Percentiles rank a stretch among this genome's conserved stretches.
Evolutionary conservation across 2,113 vertebrate species (phyloP).

Genomic region (Oceanodroma tethys): DNA sequence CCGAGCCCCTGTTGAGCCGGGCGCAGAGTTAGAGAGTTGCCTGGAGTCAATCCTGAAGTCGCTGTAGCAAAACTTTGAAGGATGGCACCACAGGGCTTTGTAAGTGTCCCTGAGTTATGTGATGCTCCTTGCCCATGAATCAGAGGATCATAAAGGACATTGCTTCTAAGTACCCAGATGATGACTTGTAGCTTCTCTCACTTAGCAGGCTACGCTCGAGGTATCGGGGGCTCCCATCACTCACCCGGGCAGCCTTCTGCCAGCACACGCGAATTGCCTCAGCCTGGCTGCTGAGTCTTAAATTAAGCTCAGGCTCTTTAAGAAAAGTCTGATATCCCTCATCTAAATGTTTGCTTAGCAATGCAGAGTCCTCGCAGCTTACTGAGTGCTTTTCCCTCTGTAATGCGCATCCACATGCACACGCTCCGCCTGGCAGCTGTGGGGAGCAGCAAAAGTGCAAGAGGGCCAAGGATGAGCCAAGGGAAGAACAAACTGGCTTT

Average conservation of each 20-base stretch:
- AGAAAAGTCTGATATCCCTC: neutral
- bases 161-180: conserved; percentile 4
- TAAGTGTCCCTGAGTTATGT: conserved; percentile 37
- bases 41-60: neutral
- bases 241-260: neutral
- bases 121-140: conserved; percentile 39
- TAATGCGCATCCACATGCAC: rapidly evolving
- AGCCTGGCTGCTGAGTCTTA: neutral
- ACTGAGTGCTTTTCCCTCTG: neutral
- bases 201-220: neutral
- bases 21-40: neutral
- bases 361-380: neutral
- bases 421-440: neutral
- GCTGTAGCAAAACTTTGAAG: neutral
- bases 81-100: conserved; percentile 27
- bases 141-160: conserved; percentile 40
- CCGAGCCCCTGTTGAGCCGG: neutral
- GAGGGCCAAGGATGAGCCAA: neutral
- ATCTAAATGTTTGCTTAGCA: neutral
- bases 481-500: neutral
- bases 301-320: neutral
- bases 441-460: neutral
- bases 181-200: conserved; percentile 15
- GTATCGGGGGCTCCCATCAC: conserved; percentile 13
- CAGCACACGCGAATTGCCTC: neutral